These are phyloP conservation scores for Hypocryptadius cinnamomeus DNA, from an alignment of 2,113 vertebrate species.

Conservation along the genomic window DNA sequence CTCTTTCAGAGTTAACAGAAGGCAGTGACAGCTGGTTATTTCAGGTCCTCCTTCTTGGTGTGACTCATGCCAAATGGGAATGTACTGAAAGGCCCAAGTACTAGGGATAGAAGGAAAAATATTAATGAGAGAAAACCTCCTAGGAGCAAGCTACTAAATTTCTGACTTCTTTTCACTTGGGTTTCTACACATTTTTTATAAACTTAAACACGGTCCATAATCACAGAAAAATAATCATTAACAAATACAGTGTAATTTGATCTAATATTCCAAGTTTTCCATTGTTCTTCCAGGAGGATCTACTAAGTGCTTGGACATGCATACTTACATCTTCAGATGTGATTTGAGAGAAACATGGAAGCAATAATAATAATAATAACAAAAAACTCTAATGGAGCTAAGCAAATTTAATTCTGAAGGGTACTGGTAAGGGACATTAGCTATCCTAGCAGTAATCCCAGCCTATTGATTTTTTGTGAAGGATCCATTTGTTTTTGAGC, in stretches of 20 bases:
- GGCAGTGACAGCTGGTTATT: conserved; percentile 42
- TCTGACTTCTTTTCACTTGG: background rate
- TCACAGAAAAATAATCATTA: background rate
- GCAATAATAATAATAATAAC: background rate
- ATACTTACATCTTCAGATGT: background rate
- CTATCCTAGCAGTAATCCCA: conserved; percentile 15
- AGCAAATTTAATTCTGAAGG: background rate
- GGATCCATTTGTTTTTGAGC: conserved; percentile 39
- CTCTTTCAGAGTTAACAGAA: conserved; percentile 25
- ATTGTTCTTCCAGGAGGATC: background rate
- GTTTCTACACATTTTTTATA: background rate
- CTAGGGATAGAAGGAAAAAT: background rate
- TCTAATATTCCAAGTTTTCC: background rate
- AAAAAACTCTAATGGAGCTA: background rate
- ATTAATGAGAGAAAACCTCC: background rate
- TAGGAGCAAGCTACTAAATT: background rate
- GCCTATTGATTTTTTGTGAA: conserved; percentile 45
- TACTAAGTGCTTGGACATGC: background rate
- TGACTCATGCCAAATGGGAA: background rate
- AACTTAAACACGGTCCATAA: background rate
- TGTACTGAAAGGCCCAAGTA: background rate
- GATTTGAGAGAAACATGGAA: background rate
- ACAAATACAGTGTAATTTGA: background rate
- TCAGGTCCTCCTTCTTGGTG: background rate
- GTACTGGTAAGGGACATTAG: background rate